Conservation (phyloP, 35 echinoderm and acorn worm genomes). For the Holothuria glaberrima region DNA sequence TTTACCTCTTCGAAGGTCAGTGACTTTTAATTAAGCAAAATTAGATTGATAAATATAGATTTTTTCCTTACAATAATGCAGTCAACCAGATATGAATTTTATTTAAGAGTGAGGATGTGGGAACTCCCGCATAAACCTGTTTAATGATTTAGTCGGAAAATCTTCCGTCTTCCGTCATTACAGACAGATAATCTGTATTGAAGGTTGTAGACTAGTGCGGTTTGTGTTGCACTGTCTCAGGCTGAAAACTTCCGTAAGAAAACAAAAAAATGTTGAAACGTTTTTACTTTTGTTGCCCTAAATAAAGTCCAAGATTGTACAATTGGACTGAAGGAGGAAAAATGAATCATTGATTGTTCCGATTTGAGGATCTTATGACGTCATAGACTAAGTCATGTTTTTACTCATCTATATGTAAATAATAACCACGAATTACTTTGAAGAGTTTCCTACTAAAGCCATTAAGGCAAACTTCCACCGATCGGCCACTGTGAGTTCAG, state of each 20-base stretch:
- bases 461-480: not conserved
- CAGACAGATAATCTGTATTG: too few relatives aligned
- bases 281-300: not conserved
- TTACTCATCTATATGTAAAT: not conserved
- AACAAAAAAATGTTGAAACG: not conserved
- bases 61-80: too few relatives aligned
- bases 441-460: not conserved
- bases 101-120: too few relatives aligned
- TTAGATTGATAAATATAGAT: too few relatives aligned
- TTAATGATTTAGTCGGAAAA: too few relatives aligned
- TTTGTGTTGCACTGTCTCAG: slow-evolving; percentile 13
- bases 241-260: slow-evolving; percentile 20
- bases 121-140: too few relatives aligned
- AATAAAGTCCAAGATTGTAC: not conserved
- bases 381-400: slow-evolving; percentile 28
- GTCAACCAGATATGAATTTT: too few relatives aligned
- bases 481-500: slow-evolving; percentile 15
- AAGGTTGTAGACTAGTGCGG: slow-evolving; percentile 8
- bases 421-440: too few relatives aligned
- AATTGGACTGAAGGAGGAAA: not conserved
- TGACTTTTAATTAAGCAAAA: too few relatives aligned
- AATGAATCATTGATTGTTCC: slow-evolving; percentile 43
- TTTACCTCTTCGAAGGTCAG: too few relatives aligned
- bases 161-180: too few relatives aligned
- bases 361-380: slow-evolving; percentile 28